Evolutionary conservation across 2,113 vertebrate species (phyloP), one percentile per base, ranked within the genome.

Genomic region (Chlamydotis undulata): DNA sequence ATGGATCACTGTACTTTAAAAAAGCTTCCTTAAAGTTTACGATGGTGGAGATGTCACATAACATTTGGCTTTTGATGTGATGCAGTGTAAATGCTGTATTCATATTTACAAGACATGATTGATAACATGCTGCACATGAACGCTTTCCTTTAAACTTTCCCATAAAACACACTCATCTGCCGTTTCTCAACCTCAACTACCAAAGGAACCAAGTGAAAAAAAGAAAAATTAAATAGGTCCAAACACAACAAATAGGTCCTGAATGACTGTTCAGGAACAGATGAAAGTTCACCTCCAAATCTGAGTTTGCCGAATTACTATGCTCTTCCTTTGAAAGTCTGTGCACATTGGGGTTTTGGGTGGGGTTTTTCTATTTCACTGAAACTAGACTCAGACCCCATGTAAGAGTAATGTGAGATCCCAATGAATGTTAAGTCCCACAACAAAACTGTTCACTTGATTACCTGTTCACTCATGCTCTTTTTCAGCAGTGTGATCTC

Each of bases 61-160:
- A 93, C 67, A 73, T 79, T 96, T 82, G 64, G 39, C 39, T 96
- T 97, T 94, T 90, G 61, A 96, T 93, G 69, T 89, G 84, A 95
- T 69, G 65, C 69, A 67, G 52, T 82, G 82, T 84, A 96, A 97
- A 95, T 63, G 49, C 47, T 84, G 37, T 89, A 87, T 91, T 77
- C 52, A 17, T 94, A 81, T 94, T 94, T 95, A 97, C 43, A 90
- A 70, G 84, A 90, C 84, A 77, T 77, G 85, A 95, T 31, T 83
- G 89, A 91, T 93, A 91, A 94, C 79, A 87, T 31, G 60, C 67
- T 79, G 41, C 4, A 3, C 43, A 68, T 55, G 18, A 93, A 89
- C 70, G 47, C 55, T 39, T 74, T 70, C 83, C 71, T 95, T 94
- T 91, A 93, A 88, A 83, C 52, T 70, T 86, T 37, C 49, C 78